These are phyloP conservation scores for Cyclophora albipunctata DNA, from an alignment of 2,888 invertebrate genomes.

Conservation along the genomic window DNA sequence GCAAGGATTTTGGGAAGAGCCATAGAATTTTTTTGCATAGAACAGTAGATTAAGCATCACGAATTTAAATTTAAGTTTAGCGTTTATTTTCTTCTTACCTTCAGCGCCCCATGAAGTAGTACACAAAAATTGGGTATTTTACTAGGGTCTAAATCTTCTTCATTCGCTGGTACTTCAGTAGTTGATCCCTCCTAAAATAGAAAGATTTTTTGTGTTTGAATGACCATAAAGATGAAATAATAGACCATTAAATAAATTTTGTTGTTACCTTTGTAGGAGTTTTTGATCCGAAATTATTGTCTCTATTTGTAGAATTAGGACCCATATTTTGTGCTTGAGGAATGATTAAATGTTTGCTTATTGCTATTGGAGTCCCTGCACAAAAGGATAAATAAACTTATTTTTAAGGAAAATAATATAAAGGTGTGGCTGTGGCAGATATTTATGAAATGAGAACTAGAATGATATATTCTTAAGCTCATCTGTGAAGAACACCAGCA, in stretches of 20 bases:
- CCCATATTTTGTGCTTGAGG: constrained; percentile 75
- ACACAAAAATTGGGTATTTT: constrained; percentile 94
- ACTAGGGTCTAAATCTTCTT: constrained; percentile 80
- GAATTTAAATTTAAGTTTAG: too few relatives aligned
- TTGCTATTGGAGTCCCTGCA: constrained; percentile 89
- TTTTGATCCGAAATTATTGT: constrained; percentile 56
- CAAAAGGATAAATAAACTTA: too few relatives aligned
- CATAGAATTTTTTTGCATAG: too few relatives aligned
- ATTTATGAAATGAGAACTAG: too few relatives aligned
- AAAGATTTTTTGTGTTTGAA: too few relatives aligned
- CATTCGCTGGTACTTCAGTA: constrained; percentile 53
- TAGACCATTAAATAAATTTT: neutral
- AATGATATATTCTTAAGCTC: too few relatives aligned
- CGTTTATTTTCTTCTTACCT: constrained; percentile 59
- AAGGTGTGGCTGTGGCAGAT: too few relatives aligned
- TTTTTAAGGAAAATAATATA: too few relatives aligned
- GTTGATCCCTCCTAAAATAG: constrained; percentile 50
- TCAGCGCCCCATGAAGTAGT: constrained; percentile 92
- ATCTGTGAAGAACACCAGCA: too few relatives aligned
- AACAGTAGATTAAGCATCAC: too few relatives aligned
- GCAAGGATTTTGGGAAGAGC: too few relatives aligned
- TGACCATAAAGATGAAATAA: too few relatives aligned
- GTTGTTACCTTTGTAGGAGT: constrained; percentile 53
- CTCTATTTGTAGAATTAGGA: constrained; percentile 53
- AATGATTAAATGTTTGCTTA: constrained; percentile 92